Conservation (phyloP, 2,797 vertebrate genomes). For the Neosilurus mollespiculum region DNA sequence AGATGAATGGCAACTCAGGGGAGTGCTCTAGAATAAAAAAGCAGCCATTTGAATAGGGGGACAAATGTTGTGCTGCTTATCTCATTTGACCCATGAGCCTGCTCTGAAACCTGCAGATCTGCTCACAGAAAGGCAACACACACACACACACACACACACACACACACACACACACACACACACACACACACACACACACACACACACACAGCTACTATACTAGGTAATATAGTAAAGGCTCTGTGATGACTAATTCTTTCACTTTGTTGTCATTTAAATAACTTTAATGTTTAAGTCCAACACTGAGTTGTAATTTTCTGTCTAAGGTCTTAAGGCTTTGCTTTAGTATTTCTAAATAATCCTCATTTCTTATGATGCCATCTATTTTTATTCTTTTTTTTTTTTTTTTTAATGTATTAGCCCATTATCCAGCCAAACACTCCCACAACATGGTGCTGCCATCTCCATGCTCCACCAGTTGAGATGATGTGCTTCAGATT, state of each 20-base stretch:
- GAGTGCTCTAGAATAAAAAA: background rate
- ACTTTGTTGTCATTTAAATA: background rate
- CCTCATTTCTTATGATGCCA: background rate
- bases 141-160: constrained; percentile 10
- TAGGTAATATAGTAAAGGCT: background rate
- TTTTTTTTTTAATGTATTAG: too few relatives aligned
- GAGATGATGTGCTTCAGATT: background rate
- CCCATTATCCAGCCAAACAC: background rate
- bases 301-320: background rate
- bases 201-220: background rate
- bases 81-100: constrained; percentile 56
- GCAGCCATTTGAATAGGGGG: constrained; percentile 56
- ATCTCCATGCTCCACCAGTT: background rate
- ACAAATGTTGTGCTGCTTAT: constrained; percentile 60
- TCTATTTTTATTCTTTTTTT: background rate
- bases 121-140: background rate
- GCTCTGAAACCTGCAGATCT: constrained; percentile 47
- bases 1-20: background rate
- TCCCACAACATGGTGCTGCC: background rate
- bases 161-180: background rate
- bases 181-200: background rate
- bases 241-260: background rate
- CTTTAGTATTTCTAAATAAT: background rate
- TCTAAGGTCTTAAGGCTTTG: background rate
- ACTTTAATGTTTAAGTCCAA: background rate